A percentile compares a stretch with the other conserved stretches of the same genome.
These are phyloP conservation scores for Wiebesia pumilae DNA, from an alignment of 1,140 invertebrate genomes.

Conservation along the genomic window DNA sequence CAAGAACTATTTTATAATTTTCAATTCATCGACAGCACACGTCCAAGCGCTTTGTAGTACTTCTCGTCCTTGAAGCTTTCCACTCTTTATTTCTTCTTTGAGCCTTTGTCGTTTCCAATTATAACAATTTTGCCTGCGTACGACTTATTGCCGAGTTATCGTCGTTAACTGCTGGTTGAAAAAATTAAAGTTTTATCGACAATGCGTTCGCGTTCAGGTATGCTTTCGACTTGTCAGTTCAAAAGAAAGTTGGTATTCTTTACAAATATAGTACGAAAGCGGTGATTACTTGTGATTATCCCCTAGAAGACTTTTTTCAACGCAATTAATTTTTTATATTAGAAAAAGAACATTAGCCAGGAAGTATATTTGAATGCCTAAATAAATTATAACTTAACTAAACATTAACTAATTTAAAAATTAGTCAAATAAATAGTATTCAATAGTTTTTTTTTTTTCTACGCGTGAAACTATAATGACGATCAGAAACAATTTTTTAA, in stretches of 20 bases:
- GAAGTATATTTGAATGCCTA: no score
- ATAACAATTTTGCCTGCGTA: background rate
- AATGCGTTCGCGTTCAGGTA: background rate
- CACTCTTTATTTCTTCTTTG: conserved; percentile 17
- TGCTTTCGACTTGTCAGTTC: background rate
- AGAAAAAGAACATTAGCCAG: no score
- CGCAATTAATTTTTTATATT: background rate
- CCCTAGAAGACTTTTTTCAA: background rate
- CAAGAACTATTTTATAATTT: conserved; percentile 31
- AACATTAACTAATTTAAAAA: no score
- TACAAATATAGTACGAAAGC: background rate
- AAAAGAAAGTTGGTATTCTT: background rate
- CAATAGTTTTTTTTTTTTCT: no score
- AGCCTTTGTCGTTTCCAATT: conserved; percentile 6
- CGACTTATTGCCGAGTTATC: background rate
- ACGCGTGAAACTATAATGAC: no score
- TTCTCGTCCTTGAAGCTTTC: background rate
- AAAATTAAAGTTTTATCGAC: background rate
- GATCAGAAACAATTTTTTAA: no score
- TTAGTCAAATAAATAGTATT: no score
- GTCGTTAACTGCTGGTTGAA: background rate
- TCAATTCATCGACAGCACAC: conserved; percentile 24
- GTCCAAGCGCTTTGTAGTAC: background rate
- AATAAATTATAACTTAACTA: no score
- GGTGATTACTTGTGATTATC: background rate